phyloP scores from a whole-genome alignment of 2,797 vertebrate genomes.

The Macroramphosus scolopax region DNA sequence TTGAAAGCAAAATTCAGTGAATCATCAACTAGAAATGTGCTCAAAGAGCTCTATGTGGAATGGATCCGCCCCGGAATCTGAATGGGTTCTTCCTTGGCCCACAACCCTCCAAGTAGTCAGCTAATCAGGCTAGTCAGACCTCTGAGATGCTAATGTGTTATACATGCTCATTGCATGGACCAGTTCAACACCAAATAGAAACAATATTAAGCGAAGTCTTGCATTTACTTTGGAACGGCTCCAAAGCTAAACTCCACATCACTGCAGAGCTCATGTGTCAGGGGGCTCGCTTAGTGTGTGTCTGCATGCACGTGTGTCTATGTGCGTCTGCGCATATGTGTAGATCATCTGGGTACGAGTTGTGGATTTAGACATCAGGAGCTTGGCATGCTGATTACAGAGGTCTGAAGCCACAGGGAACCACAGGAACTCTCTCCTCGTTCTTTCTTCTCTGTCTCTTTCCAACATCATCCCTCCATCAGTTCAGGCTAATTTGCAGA shows the following conservation, averaged over 20 bases:
- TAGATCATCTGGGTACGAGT: constrained; percentile 51
- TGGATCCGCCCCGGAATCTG: too few species aligned
- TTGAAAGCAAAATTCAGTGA: too few species aligned
- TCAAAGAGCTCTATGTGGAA: too few species aligned
- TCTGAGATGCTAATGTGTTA: too few species aligned
- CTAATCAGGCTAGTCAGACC: too few species aligned
- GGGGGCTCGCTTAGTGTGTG: constrained; percentile 4
- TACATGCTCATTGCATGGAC: too few species aligned
- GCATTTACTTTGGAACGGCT: constrained; percentile 34
- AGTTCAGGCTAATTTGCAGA: constrained; percentile 51
- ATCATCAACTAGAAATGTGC: too few species aligned
- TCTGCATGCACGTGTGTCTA: constrained; percentile 11
- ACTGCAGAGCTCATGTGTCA: constrained; percentile 46
- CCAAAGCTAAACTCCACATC: constrained; percentile 46
- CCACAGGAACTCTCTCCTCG: constrained; percentile 66
- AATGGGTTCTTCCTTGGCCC: too few species aligned
- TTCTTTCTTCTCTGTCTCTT: constrained; percentile 35
- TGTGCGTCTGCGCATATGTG: constrained; percentile 15
- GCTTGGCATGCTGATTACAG: constrained; percentile 76
- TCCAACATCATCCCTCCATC: constrained; percentile 53
- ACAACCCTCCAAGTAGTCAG: too few species aligned
- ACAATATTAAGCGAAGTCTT: constrained; percentile 19
- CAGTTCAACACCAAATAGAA: neutral
- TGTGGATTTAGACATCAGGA: constrained; percentile 76
- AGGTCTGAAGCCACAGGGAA: constrained; percentile 62